Conservation (phyloP, 64 coral and sea anemone species). For the Hydrozoanthus tunicans region DNA sequence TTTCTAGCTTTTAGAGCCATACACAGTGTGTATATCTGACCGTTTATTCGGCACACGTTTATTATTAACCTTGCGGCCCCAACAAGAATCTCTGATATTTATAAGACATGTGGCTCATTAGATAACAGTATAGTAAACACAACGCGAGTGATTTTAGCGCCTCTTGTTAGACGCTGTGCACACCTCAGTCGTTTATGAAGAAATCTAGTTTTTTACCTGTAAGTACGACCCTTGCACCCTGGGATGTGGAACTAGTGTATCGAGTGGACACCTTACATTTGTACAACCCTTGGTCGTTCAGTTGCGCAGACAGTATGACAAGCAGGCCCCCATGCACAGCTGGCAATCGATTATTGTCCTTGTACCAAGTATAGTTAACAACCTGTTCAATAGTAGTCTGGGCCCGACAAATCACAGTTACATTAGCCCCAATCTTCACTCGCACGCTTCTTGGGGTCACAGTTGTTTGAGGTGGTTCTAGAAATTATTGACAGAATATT, state of each 20-base stretch:
- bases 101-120: too few relatives aligned
- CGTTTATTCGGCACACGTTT: too few relatives aligned
- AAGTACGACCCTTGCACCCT: not conserved
- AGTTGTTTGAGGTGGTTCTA: constrained; percentile 32
- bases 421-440: not conserved
- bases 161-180: too few relatives aligned
- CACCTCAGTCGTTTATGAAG: too few relatives aligned
- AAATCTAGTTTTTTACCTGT: not conserved
- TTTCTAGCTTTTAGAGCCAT: too few relatives aligned
- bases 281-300: constrained; percentile 6
- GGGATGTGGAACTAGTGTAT: not conserved
- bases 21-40: too few relatives aligned
- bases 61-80: too few relatives aligned
- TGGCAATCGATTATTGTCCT: constrained; percentile 16
- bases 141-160: not conserved
- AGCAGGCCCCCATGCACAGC: not conserved
- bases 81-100: too few relatives aligned
- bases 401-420: not conserved
- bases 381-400: not conserved
- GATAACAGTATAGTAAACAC: not conserved
- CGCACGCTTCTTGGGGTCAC: not conserved
- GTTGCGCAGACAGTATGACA: not conserved
- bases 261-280: constrained; percentile 5
- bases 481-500: not conserved
- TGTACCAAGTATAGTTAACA: constrained; percentile 13